Evolutionary conservation across 1,140 invertebrate genomes (phyloP).

Genomic region (Drosophila erecta): DNA sequence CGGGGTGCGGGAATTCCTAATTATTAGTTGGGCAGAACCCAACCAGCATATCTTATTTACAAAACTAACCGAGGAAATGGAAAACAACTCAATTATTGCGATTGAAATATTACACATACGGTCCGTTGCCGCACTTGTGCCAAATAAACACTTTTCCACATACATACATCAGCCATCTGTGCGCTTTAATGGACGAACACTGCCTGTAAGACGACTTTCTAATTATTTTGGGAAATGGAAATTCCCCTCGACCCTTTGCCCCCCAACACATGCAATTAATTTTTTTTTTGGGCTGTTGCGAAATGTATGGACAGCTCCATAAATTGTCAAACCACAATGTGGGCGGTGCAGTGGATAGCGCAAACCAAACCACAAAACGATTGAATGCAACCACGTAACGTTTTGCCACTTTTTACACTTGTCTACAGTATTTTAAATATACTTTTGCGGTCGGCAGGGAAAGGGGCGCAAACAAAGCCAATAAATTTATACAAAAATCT

Average conservation of each 20-base stretch:
- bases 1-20: no score
- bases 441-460: constrained; percentile 44
- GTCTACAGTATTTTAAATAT: constrained; percentile 68
- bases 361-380: constrained; percentile 58
- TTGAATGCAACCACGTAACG: constrained; percentile 72
- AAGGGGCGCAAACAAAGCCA: constrained; percentile 9
- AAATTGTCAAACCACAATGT: constrained; percentile 66
- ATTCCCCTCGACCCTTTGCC: neutral
- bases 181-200: constrained; percentile 50
- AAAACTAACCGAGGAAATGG: neutral
- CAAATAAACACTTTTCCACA: neutral
- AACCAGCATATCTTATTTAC: neutral
- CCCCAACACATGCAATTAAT: no score
- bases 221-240: constrained; percentile 56
- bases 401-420: constrained; percentile 63
- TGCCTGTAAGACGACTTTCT: constrained; percentile 56
- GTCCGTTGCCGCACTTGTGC: constrained; percentile 1
- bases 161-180: neutral
- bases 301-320: constrained; percentile 53
- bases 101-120: constrained; percentile 37
- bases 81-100: constrained; percentile 9
- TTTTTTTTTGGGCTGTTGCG: neutral
- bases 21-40: no score
- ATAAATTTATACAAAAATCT: neutral
- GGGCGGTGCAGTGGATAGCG: constrained; percentile 32